Base-by-base conservation (phyloP, 1,140 invertebrate genomes). In the Drusus annulatus region DNA sequence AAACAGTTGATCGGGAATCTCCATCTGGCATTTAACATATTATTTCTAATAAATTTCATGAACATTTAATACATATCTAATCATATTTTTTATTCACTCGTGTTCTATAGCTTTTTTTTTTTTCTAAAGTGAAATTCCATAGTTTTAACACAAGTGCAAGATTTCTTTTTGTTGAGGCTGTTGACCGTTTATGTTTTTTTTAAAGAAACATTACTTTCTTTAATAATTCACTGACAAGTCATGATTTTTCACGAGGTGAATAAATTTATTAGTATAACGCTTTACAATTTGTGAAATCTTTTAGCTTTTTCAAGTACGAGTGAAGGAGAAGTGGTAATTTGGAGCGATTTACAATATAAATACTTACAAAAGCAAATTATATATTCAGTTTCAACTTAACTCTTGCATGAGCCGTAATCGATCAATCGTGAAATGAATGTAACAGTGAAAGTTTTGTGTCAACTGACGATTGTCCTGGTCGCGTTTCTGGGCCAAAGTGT, bases 381-480 rank as follows among this genome's bases (percentile, higher is more conserved):
- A 77, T 78, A 83, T 83, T 83, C 79, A 78, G 81, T 83, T 77
- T 80, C 77, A 80, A 54, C 77, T 80, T 83, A 77, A 60, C 60
- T 79, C 68, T 82, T 80, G 81, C 78, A 78, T 80, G 81, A 80
- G 36, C 75, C 68, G 78, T 63, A 58, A 54, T 76, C 62, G 62
- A 79, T 79, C 77, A 71, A 25, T 52, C 77, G 76, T 77, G 79
- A 80, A 80, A 82, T 76, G 74, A 78, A 77, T 63, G 80, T 68
- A 78, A 83, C 78, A 80, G 81, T 80, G 81, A 83, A 83, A 83
- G 81, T 83, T 65, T 78, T 78, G 58, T 83, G 81, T 80, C 80
- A 69, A 69, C 79, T 78, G 76, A 79, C 75, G 23, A 51, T 83
- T 78, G 80, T 83, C 79, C 76, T 83, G 62, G 76, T 80, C 75